Evolutionary conservation across 2,797 vertebrate genomes (phyloP), one percentile per base, ranked within the genome.

Genomic region (Rhinatrema bivittatum): DNA sequence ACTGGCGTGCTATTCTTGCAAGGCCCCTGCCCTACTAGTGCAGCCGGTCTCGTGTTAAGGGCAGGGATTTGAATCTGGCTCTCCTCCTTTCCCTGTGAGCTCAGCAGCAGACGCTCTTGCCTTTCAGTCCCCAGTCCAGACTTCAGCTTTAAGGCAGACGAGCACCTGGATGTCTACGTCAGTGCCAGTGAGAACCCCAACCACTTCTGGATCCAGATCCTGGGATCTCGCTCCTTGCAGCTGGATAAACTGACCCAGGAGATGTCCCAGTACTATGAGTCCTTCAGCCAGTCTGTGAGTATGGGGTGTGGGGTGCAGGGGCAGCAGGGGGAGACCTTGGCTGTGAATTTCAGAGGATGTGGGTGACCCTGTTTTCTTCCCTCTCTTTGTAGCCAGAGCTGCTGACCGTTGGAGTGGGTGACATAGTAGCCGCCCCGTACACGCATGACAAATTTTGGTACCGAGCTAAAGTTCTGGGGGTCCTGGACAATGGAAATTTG

Each of bases 191-290:
- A 92, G 42, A 87, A 82, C 55, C 93, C 93, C 2, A 72, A 79
- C 29, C 92, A 93, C 62, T 96, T 96, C 72, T 97, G 93, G 93
- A 84, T 97, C 47, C 93, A 97, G 64, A 89, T 96, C 44, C 45
- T 93, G 4, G 90, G 90, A 1, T 81, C 82, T 2, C 88, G 91
- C 15, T 90, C 85, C 12, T 76, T 91, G 14, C 87, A 91, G 44
- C 70, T 97, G 42, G 88, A 94, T 64, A 88, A 91, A 56, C 86
- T 97, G 32, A 79, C 76, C 1, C 36, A 25, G 0, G 91, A 94
- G 58, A 97, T 97, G 91, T 84, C 69, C 3, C 81, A 74, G 16
- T 84, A 87, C 65, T 97, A 93, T 42, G 58, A 5, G 33, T 49
- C 44, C 12, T 46, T 53, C 7, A 55, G 36, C 39, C 28, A 24